Base-by-base conservation (phyloP, 2,797 vertebrate species). In the Sparidentex hasta region DNA sequence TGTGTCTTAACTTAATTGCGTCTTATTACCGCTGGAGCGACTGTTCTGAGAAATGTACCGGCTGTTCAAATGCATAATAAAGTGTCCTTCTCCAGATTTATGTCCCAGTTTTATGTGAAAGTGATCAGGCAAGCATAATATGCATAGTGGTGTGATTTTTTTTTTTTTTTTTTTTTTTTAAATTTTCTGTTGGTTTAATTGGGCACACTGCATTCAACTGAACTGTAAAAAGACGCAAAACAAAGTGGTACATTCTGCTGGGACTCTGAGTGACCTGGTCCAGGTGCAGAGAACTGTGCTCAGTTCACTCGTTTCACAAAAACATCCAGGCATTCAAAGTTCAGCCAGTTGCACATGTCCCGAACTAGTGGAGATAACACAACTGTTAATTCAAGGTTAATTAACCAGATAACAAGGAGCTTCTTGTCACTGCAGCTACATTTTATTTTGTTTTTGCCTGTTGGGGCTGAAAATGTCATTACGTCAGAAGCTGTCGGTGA, bases 381-480 rank as follows among this genome's bases (percentile, higher is more conserved):
- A 25, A 3, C n/a, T 50, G 20, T 38, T 55, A 41, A 65, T 61
- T 50, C 11, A 27, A n/a, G 14, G 59, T 46, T 77, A 68, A 81
- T 72, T 63, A 43, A 54, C 14, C 8, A 68, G 41, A 69, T 43
- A 55, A 23, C n/a, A 17, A 50, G 5, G 21, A 25, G 71, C 8
- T 38, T 38, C 21, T 25, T 13, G 16, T 0, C 2, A 47, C n/a
- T 55, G 33, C 47, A 18, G 25, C 9, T 12, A 57, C 2, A 17
- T 55, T 61, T 5, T 29, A 43, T 43, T 66, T 46, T 65, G 41
- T 57, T 71, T 48, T 21, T 20, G 51, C 14, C 20, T 38, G 29
- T 58, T 55, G 23, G 20, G 12, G 20, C 38, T 33, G 48, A 64
- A 63, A 76, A 70, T n/a, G 44, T 21, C 5, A 4, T 47, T n/a